Evolutionary conservation across 2,888 invertebrate species (phyloP), one percentile per base, ranked within the genome.

Genomic region (Ichneumoninae sp.): DNA sequence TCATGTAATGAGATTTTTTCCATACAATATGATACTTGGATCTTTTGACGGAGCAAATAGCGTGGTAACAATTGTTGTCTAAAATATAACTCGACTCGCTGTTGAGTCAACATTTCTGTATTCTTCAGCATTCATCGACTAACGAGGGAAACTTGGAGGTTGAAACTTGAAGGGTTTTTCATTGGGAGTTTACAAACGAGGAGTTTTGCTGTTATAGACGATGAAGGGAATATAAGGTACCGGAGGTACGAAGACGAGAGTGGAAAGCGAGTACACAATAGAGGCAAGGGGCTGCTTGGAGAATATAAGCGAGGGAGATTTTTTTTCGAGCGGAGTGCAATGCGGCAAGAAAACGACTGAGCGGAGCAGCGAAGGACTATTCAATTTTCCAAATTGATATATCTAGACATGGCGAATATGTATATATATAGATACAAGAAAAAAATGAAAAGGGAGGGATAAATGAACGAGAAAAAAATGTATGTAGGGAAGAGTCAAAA

Each of bases 381-480:
- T 84, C 81, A 84, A 84, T 84, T 84, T 84, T 77, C 81, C 74
- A 81, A 81, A 84, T 81, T 78, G 81, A 57, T 57, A 81, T 81
- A 80, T 84, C 72, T 68, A 76, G 72, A 80, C 76, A 68, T 71
- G 52, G 57, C 54, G 77, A 81, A 74, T 81, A 36, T 52, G 66
- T 50, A 78, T 60, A 52, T 62, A 66, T 33, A 33, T 22, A 69
- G 19, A 77, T 74, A 60, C 47, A 76, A 40, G 68, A 72, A 72
- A 72, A 72, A 69, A 76, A 78, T 71, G 74, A 65, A 72, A 62
- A 68, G 26, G 54, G 57, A 79, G 33, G 54, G 68, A 57, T 19
- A 54, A 74, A 77, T 47, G 33, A 26, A 54, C 8, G 33, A 71
- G 33, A 71, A 65, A 69, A 69, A 68, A 69, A 57, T 10, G 40